Conservation (phyloP, 2,113 vertebrate genomes). For the Amblyornis subalaris region DNA sequence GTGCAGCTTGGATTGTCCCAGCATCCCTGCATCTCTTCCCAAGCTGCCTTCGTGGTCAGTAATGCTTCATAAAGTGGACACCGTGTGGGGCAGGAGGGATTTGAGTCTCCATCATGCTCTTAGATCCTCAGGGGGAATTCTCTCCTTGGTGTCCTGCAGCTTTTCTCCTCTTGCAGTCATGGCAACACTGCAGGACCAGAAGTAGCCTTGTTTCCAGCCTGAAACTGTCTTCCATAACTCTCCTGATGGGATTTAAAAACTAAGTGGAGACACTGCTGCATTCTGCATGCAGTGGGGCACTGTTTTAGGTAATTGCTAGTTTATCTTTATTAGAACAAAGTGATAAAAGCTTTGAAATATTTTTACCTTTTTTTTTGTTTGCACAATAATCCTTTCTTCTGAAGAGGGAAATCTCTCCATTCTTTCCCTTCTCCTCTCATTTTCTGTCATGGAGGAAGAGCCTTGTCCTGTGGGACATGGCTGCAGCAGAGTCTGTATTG, state of each 20-base stretch:
- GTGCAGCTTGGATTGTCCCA: not conserved
- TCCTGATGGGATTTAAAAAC: not conserved
- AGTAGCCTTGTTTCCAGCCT: not conserved
- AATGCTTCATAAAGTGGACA: no score
- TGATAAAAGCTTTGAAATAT: not conserved
- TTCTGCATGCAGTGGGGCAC: not conserved
- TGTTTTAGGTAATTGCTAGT: not conserved
- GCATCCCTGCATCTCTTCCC: not conserved
- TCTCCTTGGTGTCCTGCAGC: not conserved
- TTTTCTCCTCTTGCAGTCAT: conserved; percentile 6
- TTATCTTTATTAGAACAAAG: not conserved
- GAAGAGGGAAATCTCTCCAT: not conserved
- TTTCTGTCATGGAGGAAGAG: not conserved
- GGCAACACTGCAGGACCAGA: not conserved
- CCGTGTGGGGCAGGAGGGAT: rapidly evolving
- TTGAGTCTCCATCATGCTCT: not conserved
- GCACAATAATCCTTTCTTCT: not conserved
- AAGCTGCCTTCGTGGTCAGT: not conserved
- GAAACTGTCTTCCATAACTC: not conserved
- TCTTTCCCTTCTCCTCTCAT: not conserved
- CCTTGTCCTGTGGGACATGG: rapidly evolving
- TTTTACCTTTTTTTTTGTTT: not conserved
- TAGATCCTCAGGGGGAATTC: not conserved
- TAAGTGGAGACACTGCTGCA: not conserved
- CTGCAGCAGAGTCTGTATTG: not conserved